Evolutionary conservation across 2,888 invertebrate species (phyloP).

Genomic region (Trachelus iudaicus): DNA sequence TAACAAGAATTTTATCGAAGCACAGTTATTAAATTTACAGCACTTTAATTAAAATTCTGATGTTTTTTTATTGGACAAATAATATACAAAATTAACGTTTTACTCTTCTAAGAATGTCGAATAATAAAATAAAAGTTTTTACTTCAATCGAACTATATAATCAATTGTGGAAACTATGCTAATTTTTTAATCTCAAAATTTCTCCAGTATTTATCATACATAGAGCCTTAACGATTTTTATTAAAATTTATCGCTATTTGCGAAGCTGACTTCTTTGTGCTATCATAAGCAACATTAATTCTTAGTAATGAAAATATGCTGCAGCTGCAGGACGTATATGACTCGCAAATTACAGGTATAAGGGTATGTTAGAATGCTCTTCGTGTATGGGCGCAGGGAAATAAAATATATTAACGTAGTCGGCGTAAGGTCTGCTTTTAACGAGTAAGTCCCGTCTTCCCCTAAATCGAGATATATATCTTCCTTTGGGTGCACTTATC

Average conservation of each 20-base stretch:
- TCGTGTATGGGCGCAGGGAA: not conserved
- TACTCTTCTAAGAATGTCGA: not conserved
- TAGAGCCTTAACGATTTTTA: not conserved
- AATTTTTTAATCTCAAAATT: not conserved
- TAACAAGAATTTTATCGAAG: not conserved
- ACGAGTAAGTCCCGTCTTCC: conserved; percentile 58
- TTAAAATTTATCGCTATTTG: not conserved
- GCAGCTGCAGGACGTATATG: not conserved
- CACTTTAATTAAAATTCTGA: not conserved
- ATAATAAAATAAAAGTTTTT: not conserved
- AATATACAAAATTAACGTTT: not conserved
- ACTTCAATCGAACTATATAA: not conserved
- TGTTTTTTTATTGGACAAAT: not conserved
- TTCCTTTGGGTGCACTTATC: conserved; percentile 61
- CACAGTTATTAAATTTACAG: too few relatives aligned
- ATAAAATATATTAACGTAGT: conserved; percentile 43
- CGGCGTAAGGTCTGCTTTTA: conserved; percentile 54
- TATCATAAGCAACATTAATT: not conserved
- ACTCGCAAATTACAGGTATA: not conserved
- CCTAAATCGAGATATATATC: conserved; percentile 62
- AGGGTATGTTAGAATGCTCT: not conserved
- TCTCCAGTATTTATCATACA: not conserved
- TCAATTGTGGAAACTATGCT: not conserved
- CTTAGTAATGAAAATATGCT: not conserved
- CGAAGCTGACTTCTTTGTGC: not conserved